phyloP scores from a whole-genome alignment of 2,888 invertebrate genomes.

The Drosophila silvestris region DNA sequence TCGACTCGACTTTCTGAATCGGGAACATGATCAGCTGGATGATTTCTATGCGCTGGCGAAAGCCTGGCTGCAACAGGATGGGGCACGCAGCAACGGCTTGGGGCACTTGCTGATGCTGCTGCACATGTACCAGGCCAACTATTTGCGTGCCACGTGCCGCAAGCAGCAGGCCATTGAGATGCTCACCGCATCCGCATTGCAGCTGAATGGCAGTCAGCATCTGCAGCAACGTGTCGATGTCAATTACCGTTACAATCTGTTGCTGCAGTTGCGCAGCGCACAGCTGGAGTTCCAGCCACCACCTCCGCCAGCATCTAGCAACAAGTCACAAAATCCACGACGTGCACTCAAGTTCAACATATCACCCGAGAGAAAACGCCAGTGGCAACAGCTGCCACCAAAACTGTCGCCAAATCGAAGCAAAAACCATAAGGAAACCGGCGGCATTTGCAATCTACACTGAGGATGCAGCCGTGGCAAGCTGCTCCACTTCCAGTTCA shows the following conservation, averaged over 20 bases:
- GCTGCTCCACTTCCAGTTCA: constrained; percentile 13
- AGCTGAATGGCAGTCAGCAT: constrained; percentile 18
- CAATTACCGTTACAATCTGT: constrained; percentile 71
- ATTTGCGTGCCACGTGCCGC: constrained; percentile 67
- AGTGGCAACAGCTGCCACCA: background rate
- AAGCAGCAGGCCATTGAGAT: constrained; percentile 63
- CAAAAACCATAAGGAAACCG: constrained; percentile 27
- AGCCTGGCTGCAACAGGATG: constrained; percentile 59
- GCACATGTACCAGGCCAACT: constrained; percentile 76
- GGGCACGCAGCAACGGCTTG: constrained; percentile 32
- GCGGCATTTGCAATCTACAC: constrained; percentile 50
- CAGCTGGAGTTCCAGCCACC: constrained; percentile 52
- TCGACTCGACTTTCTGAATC: constrained; percentile 75
- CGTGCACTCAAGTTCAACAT: constrained; percentile 69
- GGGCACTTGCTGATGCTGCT: constrained; percentile 60
- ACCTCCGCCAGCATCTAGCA: background rate
- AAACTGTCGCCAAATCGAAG: background rate
- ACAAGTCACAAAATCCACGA: constrained; percentile 22
- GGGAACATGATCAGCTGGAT: constrained; percentile 70
- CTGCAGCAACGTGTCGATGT: constrained; percentile 51
- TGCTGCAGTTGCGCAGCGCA: constrained; percentile 63
- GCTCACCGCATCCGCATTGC: constrained; percentile 44
- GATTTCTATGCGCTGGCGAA: constrained; percentile 70
- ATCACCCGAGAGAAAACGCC: constrained; percentile 53
- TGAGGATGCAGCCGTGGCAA: constrained; percentile 39